phyloP scores from a whole-genome alignment of 2,797 vertebrate species.

The Muscicapa striata region DNA sequence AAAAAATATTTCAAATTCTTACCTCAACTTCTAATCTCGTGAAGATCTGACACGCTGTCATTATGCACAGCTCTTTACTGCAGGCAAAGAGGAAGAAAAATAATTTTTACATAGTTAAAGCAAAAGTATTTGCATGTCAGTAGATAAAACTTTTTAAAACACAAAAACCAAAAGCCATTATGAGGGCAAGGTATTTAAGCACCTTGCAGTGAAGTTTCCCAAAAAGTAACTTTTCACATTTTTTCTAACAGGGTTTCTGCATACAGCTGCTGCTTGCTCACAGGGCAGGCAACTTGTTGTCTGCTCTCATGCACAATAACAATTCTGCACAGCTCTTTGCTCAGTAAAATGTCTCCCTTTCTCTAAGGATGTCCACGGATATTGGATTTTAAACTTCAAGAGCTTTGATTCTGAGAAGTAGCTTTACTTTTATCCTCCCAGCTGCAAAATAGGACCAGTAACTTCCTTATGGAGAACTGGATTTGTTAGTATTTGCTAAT shows the following conservation, averaged over 20 bases:
- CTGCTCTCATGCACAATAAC: neutral
- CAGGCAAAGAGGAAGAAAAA: conserved; percentile 6
- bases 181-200: neutral
- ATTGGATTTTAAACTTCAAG: neutral
- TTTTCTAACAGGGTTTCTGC: neutral
- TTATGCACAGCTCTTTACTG: conserved; percentile 84
- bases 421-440: neutral
- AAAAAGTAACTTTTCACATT: neutral
- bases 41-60: conserved; percentile 89
- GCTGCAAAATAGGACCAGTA: neutral
- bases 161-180: neutral
- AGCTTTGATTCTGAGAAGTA: neutral
- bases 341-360: neutral
- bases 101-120: neutral
- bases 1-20: conserved; percentile 38
- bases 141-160: neutral
- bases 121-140: neutral
- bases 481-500: neutral
- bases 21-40: conserved; percentile 97
- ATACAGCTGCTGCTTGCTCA: neutral
- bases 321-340: neutral
- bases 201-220: neutral
- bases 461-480: neutral
- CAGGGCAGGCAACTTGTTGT: neutral
- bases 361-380: neutral